Conservation (phyloP, 2,797 vertebrate genomes). For the Oreochromis grahami region DNA sequence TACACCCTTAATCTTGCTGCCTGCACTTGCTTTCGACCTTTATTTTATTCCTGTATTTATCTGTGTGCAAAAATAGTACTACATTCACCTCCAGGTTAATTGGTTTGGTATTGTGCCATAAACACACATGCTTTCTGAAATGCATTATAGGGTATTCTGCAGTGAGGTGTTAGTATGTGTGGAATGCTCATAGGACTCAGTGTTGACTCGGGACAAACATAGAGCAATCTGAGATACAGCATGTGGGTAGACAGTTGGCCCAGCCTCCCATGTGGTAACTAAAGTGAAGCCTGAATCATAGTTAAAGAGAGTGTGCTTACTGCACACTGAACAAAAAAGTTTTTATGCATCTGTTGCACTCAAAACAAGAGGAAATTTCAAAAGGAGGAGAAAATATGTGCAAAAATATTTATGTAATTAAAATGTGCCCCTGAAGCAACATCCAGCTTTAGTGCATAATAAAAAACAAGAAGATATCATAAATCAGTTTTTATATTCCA, state of each 20-base stretch:
- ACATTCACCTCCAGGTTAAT: conserved; percentile 12
- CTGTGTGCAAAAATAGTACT: not conserved
- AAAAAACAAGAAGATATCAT: not conserved
- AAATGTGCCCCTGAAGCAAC: not conserved
- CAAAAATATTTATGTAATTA: not conserved
- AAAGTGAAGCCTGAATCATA: not conserved
- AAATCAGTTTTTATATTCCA: not conserved
- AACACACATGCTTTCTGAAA: conserved; percentile 58
- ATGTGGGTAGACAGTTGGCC: conserved; percentile 34
- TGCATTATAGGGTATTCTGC: conserved; percentile 70
- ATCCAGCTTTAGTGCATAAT: not conserved
- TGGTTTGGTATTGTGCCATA: conserved; percentile 35
- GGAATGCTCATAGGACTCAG: conserved; percentile 67
- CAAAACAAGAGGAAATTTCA: not conserved
- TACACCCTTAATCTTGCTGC: not conserved
- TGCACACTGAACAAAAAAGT: not conserved
- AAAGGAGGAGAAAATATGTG: not conserved
- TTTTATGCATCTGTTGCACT: not conserved
- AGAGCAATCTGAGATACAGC: conserved; percentile 56
- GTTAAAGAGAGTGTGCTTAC: not conserved
- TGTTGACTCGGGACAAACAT: conserved; percentile 74
- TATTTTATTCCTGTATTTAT: not conserved
- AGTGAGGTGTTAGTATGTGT: conserved; percentile 68
- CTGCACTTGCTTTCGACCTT: not conserved
- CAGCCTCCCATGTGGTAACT: not conserved